These are phyloP conservation scores for Lacanobia wlatinum DNA, from an alignment of 2,888 invertebrate species.

Conservation along the genomic window DNA sequence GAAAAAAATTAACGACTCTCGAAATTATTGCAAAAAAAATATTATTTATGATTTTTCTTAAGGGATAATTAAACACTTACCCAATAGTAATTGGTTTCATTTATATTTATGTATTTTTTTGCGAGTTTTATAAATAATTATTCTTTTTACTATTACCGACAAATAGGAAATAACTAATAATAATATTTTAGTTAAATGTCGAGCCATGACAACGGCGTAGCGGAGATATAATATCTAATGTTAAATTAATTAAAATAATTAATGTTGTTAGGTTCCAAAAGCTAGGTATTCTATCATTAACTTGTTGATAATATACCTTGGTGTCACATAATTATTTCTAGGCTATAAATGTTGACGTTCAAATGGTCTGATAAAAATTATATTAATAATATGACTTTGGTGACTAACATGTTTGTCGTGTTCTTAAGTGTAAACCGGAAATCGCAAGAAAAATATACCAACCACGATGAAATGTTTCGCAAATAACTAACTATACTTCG, in stretches of 20 bases:
- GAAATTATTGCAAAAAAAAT: conserved; percentile 39
- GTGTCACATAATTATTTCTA: not conserved
- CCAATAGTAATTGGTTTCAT: conserved; percentile 20
- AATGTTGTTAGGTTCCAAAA: no score
- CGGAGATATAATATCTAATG: not conserved
- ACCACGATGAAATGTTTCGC: no score
- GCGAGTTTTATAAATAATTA: conserved; percentile 19
- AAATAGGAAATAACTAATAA: not conserved
- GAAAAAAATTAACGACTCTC: not conserved
- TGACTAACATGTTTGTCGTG: no score
- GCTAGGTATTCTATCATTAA: not conserved
- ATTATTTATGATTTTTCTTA: conserved; percentile 25
- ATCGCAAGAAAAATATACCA: no score
- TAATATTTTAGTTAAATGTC: conserved; percentile 5
- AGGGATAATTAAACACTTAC: conserved; percentile 21
- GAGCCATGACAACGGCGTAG: not conserved
- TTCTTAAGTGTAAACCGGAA: no score
- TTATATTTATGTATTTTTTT: conserved; percentile 31
- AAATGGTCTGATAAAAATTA: no score
- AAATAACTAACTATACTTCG: no score
- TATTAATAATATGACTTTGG: no score
- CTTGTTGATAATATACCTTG: not conserved
- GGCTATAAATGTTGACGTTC: not conserved
- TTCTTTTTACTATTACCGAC: conserved; percentile 29
- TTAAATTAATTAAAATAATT: not conserved